Evolutionary conservation across 1,140 invertebrate genomes (phyloP).

Genomic region (Ips typographus): DNA sequence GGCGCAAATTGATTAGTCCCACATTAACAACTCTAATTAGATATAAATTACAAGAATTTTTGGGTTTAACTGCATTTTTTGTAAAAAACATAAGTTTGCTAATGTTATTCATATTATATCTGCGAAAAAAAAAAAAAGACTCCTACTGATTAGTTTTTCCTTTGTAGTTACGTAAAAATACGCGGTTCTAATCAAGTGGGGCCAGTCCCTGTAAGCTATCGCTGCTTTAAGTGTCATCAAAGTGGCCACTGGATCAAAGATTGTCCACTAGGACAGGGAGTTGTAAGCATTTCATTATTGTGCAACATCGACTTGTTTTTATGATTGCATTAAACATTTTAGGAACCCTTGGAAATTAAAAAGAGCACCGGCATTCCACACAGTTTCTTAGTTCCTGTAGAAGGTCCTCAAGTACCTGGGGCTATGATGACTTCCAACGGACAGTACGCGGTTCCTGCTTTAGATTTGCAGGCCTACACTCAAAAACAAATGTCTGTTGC

Average conservation of each 20-base stretch:
- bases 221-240: constrained; percentile 91
- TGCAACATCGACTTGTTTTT: neutral
- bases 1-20: too few species aligned
- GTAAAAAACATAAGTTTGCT: too few species aligned
- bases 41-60: too few species aligned
- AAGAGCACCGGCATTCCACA: constrained; percentile 96
- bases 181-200: constrained; percentile 83
- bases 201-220: constrained; percentile 84
- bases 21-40: too few species aligned
- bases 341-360: constrained; percentile 78
- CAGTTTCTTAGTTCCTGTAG: constrained; percentile 93
- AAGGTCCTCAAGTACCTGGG: constrained; percentile 84
- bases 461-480: constrained; percentile 79
- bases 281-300: constrained; percentile 54
- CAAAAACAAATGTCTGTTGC: constrained; percentile 59
- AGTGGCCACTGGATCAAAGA: constrained; percentile 95
- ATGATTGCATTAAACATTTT: constrained; percentile 3
- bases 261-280: constrained; percentile 71
- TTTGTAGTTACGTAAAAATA: constrained; percentile 83
- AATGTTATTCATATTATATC: too few species aligned
- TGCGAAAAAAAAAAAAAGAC: too few species aligned
- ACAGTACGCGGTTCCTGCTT: constrained; percentile 85
- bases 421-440: constrained; percentile 93
- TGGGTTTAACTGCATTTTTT: too few species aligned
- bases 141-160: neutral